phyloP scores from a whole-genome alignment of 2,888 invertebrate species.

The Pyralis farinalis region DNA sequence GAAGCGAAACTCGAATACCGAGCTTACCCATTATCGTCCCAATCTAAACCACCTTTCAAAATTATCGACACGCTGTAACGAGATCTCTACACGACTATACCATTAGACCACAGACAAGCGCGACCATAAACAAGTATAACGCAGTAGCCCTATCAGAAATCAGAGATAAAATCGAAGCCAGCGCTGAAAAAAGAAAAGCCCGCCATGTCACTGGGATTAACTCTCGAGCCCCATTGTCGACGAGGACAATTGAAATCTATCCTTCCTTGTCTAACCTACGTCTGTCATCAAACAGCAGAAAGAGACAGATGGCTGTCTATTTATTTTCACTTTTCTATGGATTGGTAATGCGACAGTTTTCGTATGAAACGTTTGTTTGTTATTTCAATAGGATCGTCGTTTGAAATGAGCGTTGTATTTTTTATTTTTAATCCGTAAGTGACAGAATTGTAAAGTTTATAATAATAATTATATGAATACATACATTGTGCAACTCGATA shows the following conservation, averaged over 20 bases:
- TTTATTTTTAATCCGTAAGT: conserved; percentile 68
- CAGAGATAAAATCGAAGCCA: conserved; percentile 55
- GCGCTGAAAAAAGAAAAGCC: conserved; percentile 49
- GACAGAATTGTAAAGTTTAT: conserved; percentile 19
- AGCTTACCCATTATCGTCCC: conserved; percentile 33
- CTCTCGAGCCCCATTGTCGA: conserved; percentile 61
- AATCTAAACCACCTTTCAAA: conserved; percentile 48
- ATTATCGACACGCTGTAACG: conserved; percentile 55
- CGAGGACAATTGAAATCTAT: conserved; percentile 68
- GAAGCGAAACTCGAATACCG: conserved; percentile 18
- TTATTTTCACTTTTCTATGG: conserved; percentile 73
- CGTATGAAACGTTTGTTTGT: conserved; percentile 74
- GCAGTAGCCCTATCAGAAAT: conserved; percentile 68
- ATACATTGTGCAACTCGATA: too few species aligned
- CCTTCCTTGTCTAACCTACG: conserved; percentile 49
- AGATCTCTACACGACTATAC: conserved; percentile 66
- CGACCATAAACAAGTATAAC: conserved; percentile 53
- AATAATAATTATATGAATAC: too few species aligned
- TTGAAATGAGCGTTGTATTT: conserved; percentile 59
- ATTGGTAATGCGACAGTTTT: conserved; percentile 73
- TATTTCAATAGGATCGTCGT: conserved; percentile 53
- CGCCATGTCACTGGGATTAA: conserved; percentile 74
- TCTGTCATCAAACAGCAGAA: conserved; percentile 25
- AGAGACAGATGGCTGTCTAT: conserved; percentile 56
- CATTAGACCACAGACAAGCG: conserved; percentile 62